Evolutionary conservation across 2,888 invertebrate genomes (phyloP), one percentile per base, ranked within the genome.

Genomic region (Koerneria pararmatus): DNA sequence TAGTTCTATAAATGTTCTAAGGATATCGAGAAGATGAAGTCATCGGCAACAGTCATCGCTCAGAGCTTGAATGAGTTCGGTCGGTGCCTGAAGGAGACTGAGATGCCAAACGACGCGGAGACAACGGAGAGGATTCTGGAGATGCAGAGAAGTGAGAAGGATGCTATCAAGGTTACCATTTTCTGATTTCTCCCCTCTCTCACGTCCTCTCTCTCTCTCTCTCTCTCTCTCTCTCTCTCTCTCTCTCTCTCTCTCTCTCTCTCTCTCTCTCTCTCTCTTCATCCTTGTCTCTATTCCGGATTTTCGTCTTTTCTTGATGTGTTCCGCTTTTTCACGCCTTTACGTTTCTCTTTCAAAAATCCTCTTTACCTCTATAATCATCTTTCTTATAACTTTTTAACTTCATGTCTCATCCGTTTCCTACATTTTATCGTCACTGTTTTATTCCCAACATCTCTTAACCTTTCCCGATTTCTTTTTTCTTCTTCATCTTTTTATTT

Each of bases 11-110:
- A 3, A n/a, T 60, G 49, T 48, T 86, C 87, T 58, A 85, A 94
- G 93, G 92, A 91, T 62, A 88, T 95, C 82, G 95, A 95, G 85
- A 92, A 93, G 84, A 95, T 95, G 87, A 93, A 93, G 53, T 89
- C 89, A 59, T 88, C 93, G 83, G 93, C 93, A 74, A 91, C 91
- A 83, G 90, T 92, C 83, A 92, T 95, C 67, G 93, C 94, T 27
- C 88, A 89, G 72, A 90, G 91, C 76, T 86, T 95, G 80, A 91
- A 92, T 82, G 89, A 89, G 72, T 92, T 94, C 83, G 93, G 93
- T 79, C 89, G 90, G 83, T 89, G 90, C 76, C 89, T 95, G 77
- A 90, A 91, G 75, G 75, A 74, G 62, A 74, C 74, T 2, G 75
- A 76, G 64, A 62, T 95, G 86, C 95, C 95, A 22, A 94, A 94